Conservation (phyloP, 2,113 vertebrate genomes). For the Chloropsis cyanopogon region DNA sequence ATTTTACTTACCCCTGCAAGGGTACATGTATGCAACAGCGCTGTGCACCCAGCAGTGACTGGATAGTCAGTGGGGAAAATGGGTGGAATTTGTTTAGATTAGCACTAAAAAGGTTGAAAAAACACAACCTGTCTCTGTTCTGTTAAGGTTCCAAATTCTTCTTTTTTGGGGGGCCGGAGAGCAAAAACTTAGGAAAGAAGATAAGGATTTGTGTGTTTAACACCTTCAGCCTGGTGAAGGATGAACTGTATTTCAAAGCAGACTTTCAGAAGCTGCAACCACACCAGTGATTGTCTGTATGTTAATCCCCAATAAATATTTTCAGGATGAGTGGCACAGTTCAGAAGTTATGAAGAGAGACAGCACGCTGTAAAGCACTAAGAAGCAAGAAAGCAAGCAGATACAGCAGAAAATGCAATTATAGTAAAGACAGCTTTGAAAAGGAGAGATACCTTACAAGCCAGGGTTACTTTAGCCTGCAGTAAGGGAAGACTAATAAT, state of each 20-base stretch:
- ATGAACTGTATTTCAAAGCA: neutral
- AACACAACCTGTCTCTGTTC: neutral
- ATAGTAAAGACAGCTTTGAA: neutral
- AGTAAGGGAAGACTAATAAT: conserved; percentile 33
- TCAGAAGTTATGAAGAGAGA: neutral
- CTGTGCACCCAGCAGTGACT: neutral
- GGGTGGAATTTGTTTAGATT: neutral
- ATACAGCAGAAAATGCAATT: neutral
- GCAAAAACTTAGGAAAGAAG: neutral
- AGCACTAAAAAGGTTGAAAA: neutral
- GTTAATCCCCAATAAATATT: neutral
- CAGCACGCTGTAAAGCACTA: neutral
- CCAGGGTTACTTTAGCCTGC: conserved; percentile 16
- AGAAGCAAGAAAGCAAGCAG: conserved; percentile 6
- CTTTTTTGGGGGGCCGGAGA: neutral
- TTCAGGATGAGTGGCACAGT: neutral
- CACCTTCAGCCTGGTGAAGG: neutral
- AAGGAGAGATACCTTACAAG: neutral
- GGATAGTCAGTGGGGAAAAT: neutral
- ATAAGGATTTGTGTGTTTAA: neutral
- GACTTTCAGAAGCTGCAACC: neutral
- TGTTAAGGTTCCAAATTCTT: neutral
- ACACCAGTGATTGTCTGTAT: neutral
- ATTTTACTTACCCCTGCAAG: neutral
- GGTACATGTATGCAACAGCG: neutral